Conservation (phyloP, 1,140 invertebrate genomes). For the Amyelois transitella region DNA sequence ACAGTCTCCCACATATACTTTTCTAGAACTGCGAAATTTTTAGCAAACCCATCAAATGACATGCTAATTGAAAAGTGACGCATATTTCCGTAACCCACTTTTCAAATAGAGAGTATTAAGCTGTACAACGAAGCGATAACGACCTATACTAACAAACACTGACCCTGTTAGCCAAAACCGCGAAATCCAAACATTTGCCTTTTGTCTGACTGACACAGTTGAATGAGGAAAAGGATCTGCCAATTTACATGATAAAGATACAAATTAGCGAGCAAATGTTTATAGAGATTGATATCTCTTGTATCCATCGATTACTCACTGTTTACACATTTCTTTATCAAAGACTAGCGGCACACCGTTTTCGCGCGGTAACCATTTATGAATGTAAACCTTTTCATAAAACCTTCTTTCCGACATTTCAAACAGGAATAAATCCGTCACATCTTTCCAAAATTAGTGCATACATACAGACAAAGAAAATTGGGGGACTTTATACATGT, state of each 20-base stretch:
- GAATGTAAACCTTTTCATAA: too few species aligned
- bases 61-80: background rate
- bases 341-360: too few species aligned
- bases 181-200: slow-evolving; percentile 22
- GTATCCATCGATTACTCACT: background rate
- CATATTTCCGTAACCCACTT: background rate
- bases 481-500: too few species aligned
- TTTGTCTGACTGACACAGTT: slow-evolving; percentile 45
- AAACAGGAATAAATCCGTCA: too few species aligned
- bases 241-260: slow-evolving; percentile 48
- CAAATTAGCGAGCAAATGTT: slow-evolving; percentile 5
- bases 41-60: background rate
- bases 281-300: background rate
- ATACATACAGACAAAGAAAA: too few species aligned
- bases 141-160: slow-evolving; percentile 3
- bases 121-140: background rate
- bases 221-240: slow-evolving; percentile 30
- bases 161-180: slow-evolving; percentile 26
- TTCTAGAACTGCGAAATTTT: background rate
- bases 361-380: too few species aligned
- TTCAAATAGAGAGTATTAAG: background rate
- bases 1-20: too few species aligned
- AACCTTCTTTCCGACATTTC: too few species aligned
- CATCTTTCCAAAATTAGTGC: too few species aligned
- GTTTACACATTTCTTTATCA: background rate